Percentiles rank a stretch among this genome's conserved stretches.
Evolutionary conservation across 2,797 vertebrate species (phyloP).

Genomic region (Thalassophryne amazonica): DNA sequence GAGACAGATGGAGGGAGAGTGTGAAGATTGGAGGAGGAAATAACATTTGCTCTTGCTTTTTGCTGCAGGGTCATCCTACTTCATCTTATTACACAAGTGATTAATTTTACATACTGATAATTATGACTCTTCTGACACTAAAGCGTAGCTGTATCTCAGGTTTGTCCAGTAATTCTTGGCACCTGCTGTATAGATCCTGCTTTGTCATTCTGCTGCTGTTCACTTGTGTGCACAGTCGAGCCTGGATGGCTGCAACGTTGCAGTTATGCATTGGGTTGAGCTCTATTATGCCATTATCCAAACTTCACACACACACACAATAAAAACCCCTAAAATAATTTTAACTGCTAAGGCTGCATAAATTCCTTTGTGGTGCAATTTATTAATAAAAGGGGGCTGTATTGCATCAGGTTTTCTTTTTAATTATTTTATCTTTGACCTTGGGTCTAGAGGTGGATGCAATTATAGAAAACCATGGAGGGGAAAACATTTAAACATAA

Average conservation of each 20-base stretch:
- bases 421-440: too few relatives aligned
- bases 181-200: slow-evolving; percentile 24
- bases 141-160: slow-evolving; percentile 34
- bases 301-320: too few relatives aligned
- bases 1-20: slow-evolving; percentile 67
- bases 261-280: neutral
- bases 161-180: slow-evolving; percentile 2
- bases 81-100: slow-evolving; percentile 72
- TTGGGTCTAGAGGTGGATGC: too few relatives aligned
- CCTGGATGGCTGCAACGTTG: slow-evolving; percentile 14
- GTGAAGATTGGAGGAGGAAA: slow-evolving; percentile 67
- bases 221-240: slow-evolving; percentile 30
- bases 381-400: too few relatives aligned
- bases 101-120: slow-evolving; percentile 65
- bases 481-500: too few relatives aligned
- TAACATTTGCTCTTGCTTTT: slow-evolving; percentile 64
- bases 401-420: too few relatives aligned
- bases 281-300: too few relatives aligned
- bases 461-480: too few relatives aligned
- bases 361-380: too few relatives aligned
- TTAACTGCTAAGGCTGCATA: too few relatives aligned
- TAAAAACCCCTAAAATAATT: too few relatives aligned
- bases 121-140: slow-evolving; percentile 32
- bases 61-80: slow-evolving; percentile 71
- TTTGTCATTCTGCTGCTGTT: slow-evolving; percentile 41